phyloP scores from a whole-genome alignment of 2,888 invertebrate genomes.

The Odiellus spinosus region DNA sequence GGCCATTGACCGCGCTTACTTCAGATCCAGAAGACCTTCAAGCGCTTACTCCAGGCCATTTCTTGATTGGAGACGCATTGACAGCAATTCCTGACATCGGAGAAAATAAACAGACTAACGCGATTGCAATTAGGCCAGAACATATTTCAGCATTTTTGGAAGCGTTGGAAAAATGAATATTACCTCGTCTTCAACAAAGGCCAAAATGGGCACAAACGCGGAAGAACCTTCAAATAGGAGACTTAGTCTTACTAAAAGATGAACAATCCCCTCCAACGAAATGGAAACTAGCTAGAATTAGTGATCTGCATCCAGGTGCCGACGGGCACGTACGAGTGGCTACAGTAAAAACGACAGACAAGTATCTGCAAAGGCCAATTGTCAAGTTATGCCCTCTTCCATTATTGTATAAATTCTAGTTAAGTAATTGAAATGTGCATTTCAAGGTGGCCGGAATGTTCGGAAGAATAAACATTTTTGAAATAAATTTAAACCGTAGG shows the following conservation, averaged over 20 bases:
- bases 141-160: too few relatives aligned
- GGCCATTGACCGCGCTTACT: slow-evolving; percentile 22
- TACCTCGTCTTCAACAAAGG: too few relatives aligned
- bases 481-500: too few relatives aligned
- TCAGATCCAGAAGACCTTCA: slow-evolving; percentile 19
- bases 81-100: slow-evolving; percentile 20
- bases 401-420: too few relatives aligned
- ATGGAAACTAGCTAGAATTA: slow-evolving; percentile 2
- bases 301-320: background rate
- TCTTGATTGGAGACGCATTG: slow-evolving; percentile 22
- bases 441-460: too few relatives aligned
- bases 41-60: slow-evolving; percentile 24
- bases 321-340: slow-evolving; percentile 1
- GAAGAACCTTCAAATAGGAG: slow-evolving; percentile 17
- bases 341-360: background rate
- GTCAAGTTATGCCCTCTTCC: background rate
- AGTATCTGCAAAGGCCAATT: background rate
- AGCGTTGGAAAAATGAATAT: too few relatives aligned
- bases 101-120: slow-evolving; percentile 12
- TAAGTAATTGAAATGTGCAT: too few relatives aligned
- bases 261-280: background rate
- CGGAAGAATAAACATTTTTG: too few relatives aligned
- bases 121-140: slow-evolving; percentile 20
- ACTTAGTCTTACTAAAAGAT: slow-evolving; percentile 2
- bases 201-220: slow-evolving; percentile 21